phyloP scores from a whole-genome alignment of 2,113 vertebrate genomes.

The Antechinus flavipes region DNA sequence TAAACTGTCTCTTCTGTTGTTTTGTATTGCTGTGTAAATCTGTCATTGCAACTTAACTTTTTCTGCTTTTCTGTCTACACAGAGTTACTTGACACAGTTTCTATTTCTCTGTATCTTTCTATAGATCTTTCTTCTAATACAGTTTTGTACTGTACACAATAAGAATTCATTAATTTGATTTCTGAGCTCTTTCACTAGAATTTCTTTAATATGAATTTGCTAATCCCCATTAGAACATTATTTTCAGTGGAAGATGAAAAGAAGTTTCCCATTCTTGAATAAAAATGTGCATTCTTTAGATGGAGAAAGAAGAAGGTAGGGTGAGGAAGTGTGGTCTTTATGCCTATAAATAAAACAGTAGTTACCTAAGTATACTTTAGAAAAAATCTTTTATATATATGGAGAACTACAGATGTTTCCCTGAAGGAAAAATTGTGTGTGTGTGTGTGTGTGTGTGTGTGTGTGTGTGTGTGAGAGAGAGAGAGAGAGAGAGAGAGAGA shows the following conservation, averaged over 20 bases:
- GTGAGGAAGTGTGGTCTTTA: neutral
- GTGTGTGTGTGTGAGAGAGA: too few relatives aligned
- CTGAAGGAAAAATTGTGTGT: neutral
- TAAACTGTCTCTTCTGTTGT: neutral
- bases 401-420: neutral
- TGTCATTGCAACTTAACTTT: conserved; percentile 33
- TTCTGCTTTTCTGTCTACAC: conserved; percentile 7
- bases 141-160: neutral
- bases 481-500: too few relatives aligned
- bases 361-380: neutral
- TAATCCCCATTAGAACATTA: neutral
- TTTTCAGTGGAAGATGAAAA: neutral
- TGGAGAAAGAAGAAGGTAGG: neutral
- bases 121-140: neutral
- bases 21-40: neutral
- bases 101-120: conserved; percentile 39
- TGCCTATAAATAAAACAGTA: neutral
- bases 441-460: too few relatives aligned
- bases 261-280: neutral
- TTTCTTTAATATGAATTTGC: neutral
- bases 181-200: neutral
- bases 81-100: neutral
- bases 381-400: neutral
- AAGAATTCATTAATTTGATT: neutral
- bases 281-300: neutral